Evolutionary conservation across 2,888 invertebrate species (phyloP).

Genomic region (Aspidiotus rigidus): DNA sequence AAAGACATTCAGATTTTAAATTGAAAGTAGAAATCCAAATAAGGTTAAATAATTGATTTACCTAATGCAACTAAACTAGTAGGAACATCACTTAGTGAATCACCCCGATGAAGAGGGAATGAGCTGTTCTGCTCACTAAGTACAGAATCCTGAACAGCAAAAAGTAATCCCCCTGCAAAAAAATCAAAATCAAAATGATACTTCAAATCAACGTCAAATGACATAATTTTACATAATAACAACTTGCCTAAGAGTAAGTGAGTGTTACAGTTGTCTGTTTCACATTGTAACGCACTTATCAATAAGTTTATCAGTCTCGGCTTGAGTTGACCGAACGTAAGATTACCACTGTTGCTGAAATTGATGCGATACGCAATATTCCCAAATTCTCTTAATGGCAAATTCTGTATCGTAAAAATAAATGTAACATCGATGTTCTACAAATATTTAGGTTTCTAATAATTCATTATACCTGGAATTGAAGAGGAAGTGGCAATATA

Average conservation of each 20-base stretch:
- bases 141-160: slow-evolving; percentile 71
- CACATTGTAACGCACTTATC: slow-evolving; percentile 72
- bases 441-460: background rate
- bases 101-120: slow-evolving; percentile 20
- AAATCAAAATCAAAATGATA: background rate
- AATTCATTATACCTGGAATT: slow-evolving; percentile 57
- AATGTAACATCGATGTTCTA: background rate
- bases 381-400: slow-evolving; percentile 43
- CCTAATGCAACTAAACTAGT: slow-evolving; percentile 46
- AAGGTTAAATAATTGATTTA: slow-evolving; percentile 49
- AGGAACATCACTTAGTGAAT: slow-evolving; percentile 1
- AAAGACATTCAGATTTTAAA: slow-evolving; percentile 3
- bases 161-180: slow-evolving; percentile 56
- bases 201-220: background rate
- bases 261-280: slow-evolving; percentile 74
- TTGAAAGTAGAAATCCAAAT: slow-evolving; percentile 44
- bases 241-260: slow-evolving; percentile 65
- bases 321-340: slow-evolving; percentile 61
- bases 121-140: slow-evolving; percentile 60
- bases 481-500: slow-evolving; percentile 82
- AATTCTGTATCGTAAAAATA: slow-evolving; percentile 39
- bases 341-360: slow-evolving; percentile 36
- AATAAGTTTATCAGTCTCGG: slow-evolving; percentile 68
- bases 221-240: background rate
- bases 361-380: slow-evolving; percentile 18